Evolutionary conservation across 2,797 vertebrate genomes (phyloP), one percentile per base, ranked within the genome.

Genomic region (Melopsittacus undulatus): DNA sequence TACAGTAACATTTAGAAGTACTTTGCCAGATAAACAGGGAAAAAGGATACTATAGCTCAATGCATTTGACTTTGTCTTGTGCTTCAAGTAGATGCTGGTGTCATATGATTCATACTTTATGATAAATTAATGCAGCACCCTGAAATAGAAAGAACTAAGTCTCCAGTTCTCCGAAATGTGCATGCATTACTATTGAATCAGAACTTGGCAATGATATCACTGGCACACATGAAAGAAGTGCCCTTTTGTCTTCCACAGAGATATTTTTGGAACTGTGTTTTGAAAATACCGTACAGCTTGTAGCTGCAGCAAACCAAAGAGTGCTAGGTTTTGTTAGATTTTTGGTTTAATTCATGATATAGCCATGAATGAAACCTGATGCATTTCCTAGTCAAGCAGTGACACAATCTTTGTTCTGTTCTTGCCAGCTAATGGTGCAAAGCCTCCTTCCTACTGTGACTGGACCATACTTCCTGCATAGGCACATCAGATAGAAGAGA

Each of bases 101-200:
- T 78, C 54, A 48, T 81, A 75, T 78, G 68, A 87, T 83, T 93
- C 38, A 88, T 52, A 51, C 16, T 87, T 87, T 59, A 63, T 76
- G 70, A 94, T 80, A 94, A 94, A 91, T 87, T 79, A 94, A 87
- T 90, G 42, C 34, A 82, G 40, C n/a, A 64, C 40, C 29, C 63
- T 76, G 45, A 94, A 91, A 81, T 61, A 89, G 73, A 91, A 93
- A 89, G 62, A 89, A 93, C 22, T 64, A 43, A 75, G 38, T 24
- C 46, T 79, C 38, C 15, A 52, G 23, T 94, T 94, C 83, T 84
- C 67, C 94, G 94, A 95, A 95, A 82, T 40, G 32, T 56, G 17
- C 61, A 62, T 75, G 49, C 59, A 62, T 81, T 89, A 34, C 26
- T 79, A 48, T 70, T 94, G 87, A 91, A 83, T 88, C 84, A 94